These are phyloP conservation scores for Capreolus pygargus DNA, from an alignment of 2,113 vertebrate species.

Conservation along the genomic window DNA sequence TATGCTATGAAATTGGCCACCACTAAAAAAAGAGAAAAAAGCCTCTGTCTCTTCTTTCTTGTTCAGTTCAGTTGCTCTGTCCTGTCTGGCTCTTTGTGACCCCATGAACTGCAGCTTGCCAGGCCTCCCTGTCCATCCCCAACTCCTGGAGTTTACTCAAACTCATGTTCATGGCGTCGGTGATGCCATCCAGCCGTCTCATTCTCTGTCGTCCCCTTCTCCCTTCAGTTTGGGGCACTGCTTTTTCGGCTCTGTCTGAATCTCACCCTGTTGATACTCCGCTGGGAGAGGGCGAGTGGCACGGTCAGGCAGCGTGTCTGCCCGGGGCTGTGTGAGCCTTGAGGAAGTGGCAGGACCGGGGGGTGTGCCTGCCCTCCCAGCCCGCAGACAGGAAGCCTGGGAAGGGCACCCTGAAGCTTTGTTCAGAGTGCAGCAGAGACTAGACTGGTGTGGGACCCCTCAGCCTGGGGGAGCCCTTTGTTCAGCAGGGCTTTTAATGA, in stretches of 20 bases:
- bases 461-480: not conserved
- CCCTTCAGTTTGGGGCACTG: not conserved
- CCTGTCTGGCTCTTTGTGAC: not conserved
- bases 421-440: not conserved
- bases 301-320: not conserved
- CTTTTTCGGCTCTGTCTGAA: not conserved
- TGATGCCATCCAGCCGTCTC: not conserved
- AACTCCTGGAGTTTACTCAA: not conserved
- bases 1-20: not conserved
- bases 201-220: not conserved
- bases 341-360: not conserved
- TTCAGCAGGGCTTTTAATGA: not conserved
- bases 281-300: not conserved
- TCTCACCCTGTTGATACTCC: not conserved
- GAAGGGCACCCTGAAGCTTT: not conserved
- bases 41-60: not conserved
- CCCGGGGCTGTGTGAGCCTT: not conserved
- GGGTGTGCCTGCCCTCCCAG: not conserved
- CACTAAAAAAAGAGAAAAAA: not conserved
- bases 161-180: fast-evolving
- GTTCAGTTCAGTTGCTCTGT: not conserved
- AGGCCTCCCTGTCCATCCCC: not conserved
- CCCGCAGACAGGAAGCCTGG: not conserved
- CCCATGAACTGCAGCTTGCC: fast-evolving
- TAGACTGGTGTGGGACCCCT: not conserved